A percentile compares a stretch with the other conserved stretches of the same genome.
Conservation (phyloP, 1,140 invertebrate genomes). For the Samia ricini region DNA sequence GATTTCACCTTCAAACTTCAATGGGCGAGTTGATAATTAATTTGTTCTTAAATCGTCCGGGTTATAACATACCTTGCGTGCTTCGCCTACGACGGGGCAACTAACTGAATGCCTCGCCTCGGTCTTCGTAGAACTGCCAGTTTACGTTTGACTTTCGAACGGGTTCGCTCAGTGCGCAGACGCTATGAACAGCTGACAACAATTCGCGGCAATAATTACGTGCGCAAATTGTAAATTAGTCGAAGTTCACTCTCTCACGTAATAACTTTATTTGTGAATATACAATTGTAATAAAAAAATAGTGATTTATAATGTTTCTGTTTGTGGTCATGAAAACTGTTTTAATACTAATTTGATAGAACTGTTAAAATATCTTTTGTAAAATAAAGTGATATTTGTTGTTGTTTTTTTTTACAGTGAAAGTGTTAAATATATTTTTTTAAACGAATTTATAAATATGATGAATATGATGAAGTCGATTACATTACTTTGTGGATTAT, state of each 20-base stretch:
- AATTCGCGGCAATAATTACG: slow-evolving; percentile 28
- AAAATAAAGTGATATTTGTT: slow-evolving; percentile 25
- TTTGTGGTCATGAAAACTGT: background rate
- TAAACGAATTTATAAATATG: slow-evolving; percentile 55
- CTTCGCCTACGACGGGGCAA: slow-evolving; percentile 34
- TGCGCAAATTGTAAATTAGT: slow-evolving; percentile 13
- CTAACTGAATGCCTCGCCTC: slow-evolving; percentile 36
- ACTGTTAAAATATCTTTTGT: slow-evolving; percentile 2
- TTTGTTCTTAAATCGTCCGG: slow-evolving; percentile 44
- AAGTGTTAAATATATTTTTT: slow-evolving; percentile 53
- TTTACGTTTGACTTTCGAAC: slow-evolving; percentile 69
- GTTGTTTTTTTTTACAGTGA: slow-evolving; percentile 53
- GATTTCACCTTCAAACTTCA: slow-evolving; percentile 21
- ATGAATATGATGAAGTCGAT: too few species aligned
- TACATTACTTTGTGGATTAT: slow-evolving; percentile 45
- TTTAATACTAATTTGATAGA: background rate
- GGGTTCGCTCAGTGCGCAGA: slow-evolving; percentile 33
- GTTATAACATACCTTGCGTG: slow-evolving; percentile 35
- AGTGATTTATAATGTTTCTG: slow-evolving; percentile 17
- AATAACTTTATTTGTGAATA: slow-evolving; percentile 4
- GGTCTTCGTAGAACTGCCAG: slow-evolving; percentile 46
- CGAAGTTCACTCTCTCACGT: background rate
- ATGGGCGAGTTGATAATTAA: slow-evolving; percentile 29
- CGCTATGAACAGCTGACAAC: slow-evolving; percentile 34
- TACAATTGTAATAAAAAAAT: slow-evolving; percentile 12